Evolutionary conservation across 1,140 invertebrate species (phyloP), one percentile per base, ranked within the genome.

Genomic region (Penaeus indicus): DNA sequence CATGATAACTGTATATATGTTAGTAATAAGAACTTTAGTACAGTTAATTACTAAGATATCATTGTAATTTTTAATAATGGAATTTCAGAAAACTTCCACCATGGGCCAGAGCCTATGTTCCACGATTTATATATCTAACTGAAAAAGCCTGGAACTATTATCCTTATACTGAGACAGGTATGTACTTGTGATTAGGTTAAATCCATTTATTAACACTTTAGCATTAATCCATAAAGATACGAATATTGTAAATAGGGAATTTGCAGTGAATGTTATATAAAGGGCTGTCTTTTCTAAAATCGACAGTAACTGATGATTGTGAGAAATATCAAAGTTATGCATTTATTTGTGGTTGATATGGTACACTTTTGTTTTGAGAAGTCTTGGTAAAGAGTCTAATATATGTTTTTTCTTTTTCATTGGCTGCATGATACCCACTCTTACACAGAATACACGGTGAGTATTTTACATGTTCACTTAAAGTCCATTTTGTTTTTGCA

Each of bases 131-230:
- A 93, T 98, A 98, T 93, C 95, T 98, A 0, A 98, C 96, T 89
- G 97, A 98, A 93, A 98, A 97, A 92, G 96, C 97, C 22, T 98
- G 97, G 97, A 98, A 98, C 93, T 98, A 97, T 93, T 98, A 97
- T 94, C 97, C 97, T 75, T 97, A 95, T 92, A 98, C 97, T 61
- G 95, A 97, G 75, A 98, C 97, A 94, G 96, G 96, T 96, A 94
- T 75, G 72, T 21, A 75, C 5, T 1, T 5, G 19, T 75, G 72
- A 75, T 75, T 7, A 19, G 10, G 13, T 75, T 75, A 25, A 75
- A 75, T 11, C 16, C 10, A 54, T 54, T 13, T 54, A 54, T 54
- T 11, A 16, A 54, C 0, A 54, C 38, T 78, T 78, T 78, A 78
- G 38, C n/a, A 78, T 78, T 38, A 38, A 42, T 78, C 42, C 54